These are phyloP conservation scores for Anniella stebbinsi DNA, from an alignment of 2,797 vertebrate species.

Conservation along the genomic window DNA sequence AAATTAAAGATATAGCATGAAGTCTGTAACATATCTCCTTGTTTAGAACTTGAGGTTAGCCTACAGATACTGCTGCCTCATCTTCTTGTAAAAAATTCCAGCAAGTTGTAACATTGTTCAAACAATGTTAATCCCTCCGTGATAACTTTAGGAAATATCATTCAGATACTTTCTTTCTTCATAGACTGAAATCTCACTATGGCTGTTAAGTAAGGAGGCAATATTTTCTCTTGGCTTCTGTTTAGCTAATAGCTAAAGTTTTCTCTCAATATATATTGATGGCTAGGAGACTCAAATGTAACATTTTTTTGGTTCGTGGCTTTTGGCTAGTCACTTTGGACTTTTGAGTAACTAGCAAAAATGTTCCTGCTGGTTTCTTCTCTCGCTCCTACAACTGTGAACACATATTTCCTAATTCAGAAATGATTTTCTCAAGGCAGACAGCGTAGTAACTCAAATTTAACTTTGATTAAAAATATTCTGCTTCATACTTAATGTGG, in stretches of 20 bases:
- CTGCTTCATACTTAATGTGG: background rate
- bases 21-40: background rate
- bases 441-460: background rate
- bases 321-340: background rate
- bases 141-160: background rate
- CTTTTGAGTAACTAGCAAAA: background rate
- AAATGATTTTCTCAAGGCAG: background rate
- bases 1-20: background rate
- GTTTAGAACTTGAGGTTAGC: background rate
- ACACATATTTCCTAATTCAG: background rate
- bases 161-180: background rate
- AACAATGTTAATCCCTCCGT: background rate
- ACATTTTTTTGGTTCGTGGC: background rate
- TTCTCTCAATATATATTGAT: background rate
- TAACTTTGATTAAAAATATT: background rate
- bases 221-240: background rate
- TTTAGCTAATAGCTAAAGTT: background rate
- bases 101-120: background rate
- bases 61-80: background rate
- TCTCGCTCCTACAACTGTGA: background rate
- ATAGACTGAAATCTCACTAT: background rate
- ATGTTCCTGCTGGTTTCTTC: background rate
- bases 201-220: background rate
- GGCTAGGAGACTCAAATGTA: background rate
- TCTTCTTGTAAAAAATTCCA: background rate